Evolutionary conservation across 2,888 invertebrate species (phyloP), one percentile per base, ranked within the genome.

Genomic region (Mayetiola destructor): DNA sequence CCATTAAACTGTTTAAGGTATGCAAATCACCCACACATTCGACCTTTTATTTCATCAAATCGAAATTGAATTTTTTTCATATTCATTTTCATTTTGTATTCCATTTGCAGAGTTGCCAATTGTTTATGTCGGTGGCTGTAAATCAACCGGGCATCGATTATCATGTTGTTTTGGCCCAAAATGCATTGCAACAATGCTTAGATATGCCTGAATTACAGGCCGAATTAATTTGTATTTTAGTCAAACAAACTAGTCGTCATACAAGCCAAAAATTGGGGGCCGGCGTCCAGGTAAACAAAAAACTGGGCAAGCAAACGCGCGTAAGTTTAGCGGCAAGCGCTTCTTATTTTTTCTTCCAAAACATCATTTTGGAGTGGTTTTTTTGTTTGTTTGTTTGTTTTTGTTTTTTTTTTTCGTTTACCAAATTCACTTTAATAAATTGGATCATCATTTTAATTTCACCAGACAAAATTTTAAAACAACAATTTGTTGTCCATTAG

Each of bases 61-160:
- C 32, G 59, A 48, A 56, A 59, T 57, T 16, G 30, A 16, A 6
- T 30, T 8, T 53, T 53, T 21, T 55, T 39, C 23, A 16, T n/a
- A 39, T 55, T 16, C 14, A 37, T 10, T 37, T 37, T 37, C 37
- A 12, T 14, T 37, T 12, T 37, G 3, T 23, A 10, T 12, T 56
- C 40, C 57, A 40, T 59, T 67, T 69, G 55, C 76, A 92, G 90
- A 91, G 93, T 71, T 87, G 92, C 63, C 92, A 95, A 69, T 79
- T 96, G 62, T 97, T 96, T 76, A 92, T 91, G 82, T 93, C 92
- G 3, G 94, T 95, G 61, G 86, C 90, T 48, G 88, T 97, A 63
- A 94, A 95, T 74, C 89, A 90, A 67, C 88, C 93, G 57, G 91
- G 93, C 67, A 89, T 96, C 65, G 96, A 97, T 76, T 94, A 95